These are phyloP conservation scores for Littorina saxatilis DNA, from an alignment of 1,140 invertebrate species.

Conservation along the genomic window DNA sequence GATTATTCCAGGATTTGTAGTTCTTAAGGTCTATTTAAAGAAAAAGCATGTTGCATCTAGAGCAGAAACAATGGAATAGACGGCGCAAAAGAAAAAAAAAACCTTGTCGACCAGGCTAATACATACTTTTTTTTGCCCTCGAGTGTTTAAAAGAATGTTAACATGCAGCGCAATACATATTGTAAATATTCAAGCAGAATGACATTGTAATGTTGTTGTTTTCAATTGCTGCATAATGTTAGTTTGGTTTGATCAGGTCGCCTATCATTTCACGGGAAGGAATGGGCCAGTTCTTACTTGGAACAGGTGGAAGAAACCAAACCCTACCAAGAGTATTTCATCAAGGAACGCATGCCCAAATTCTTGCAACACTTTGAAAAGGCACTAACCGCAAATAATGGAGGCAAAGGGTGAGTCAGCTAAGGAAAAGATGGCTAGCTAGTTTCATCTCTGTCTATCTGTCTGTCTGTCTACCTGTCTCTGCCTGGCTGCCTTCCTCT, in stretches of 20 bases:
- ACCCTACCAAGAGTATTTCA: slow-evolving; percentile 61
- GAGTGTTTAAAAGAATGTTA: too few relatives aligned
- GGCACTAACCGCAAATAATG: slow-evolving; percentile 54
- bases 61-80: too few relatives aligned
- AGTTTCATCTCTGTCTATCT: not conserved
- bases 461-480: not conserved
- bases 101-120: too few relatives aligned
- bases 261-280: slow-evolving; percentile 60
- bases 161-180: too few relatives aligned
- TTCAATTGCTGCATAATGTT: too few relatives aligned
- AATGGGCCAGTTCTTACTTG: slow-evolving; percentile 52
- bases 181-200: too few relatives aligned
- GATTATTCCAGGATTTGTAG: too few relatives aligned
- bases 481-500: not conserved
- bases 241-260: slow-evolving; percentile 45
- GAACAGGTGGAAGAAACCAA: slow-evolving; percentile 62
- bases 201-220: too few relatives aligned
- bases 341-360: slow-evolving; percentile 52
- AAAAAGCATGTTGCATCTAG: too few relatives aligned
- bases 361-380: slow-evolving; percentile 61
- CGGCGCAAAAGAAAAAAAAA: too few relatives aligned
- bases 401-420: slow-evolving; percentile 35
- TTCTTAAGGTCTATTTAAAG: too few relatives aligned
- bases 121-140: too few relatives aligned
- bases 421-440: not conserved